Base-by-base conservation (phyloP, 2,888 invertebrate genomes). In the Oligia fasciuncula region DNA sequence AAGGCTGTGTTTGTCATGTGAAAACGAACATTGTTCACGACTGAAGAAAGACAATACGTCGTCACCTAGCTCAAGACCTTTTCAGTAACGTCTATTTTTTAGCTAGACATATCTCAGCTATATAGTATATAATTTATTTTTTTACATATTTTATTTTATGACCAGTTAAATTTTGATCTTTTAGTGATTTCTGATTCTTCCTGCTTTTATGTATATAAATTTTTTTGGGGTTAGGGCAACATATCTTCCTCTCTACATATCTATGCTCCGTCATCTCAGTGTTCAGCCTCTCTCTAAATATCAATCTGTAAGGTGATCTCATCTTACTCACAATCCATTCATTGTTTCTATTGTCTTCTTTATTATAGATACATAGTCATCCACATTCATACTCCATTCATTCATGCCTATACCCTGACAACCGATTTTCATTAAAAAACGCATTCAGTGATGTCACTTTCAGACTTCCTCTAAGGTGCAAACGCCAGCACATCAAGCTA, bases 1-100 rank as follows among this genome's bases (percentile, higher is more conserved):
- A 80, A 87, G 85, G 82, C 84, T 81, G 69, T 77, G 66, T 81
- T 86, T 76, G 79, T 77, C 76, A 46, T 76, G 73, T 73, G 73
- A 79, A 83, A 88, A 86, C 78, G 80, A 81, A 29, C n/a, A 81
- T 76, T 84, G 73, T 85, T 80, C 29, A 67, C 29, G 43, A 74
- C 54, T 69, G 46, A 65, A 83, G 82, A 85, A 80, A 76, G 76
- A 79, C 76, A 79, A 51, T 75, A 74, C 23, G 49, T 51, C 60
- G 66, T 74, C 72, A 76, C 71, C 76, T 79, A 63, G 60, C 73
- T 78, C 60, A 73, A 5, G 71, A 76, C 68, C 68, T 72, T 84
- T 80, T 73, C 49, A 78, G 67, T 73, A 49, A 54, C 9, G 63
- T 73, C 67, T 23, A 66, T 67, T 71, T 49, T 49, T 40, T 11